Percentiles rank a stretch among this genome's conserved stretches.
Conservation (phyloP, 2,888 invertebrate genomes). For the Eristalinus aeneus region DNA sequence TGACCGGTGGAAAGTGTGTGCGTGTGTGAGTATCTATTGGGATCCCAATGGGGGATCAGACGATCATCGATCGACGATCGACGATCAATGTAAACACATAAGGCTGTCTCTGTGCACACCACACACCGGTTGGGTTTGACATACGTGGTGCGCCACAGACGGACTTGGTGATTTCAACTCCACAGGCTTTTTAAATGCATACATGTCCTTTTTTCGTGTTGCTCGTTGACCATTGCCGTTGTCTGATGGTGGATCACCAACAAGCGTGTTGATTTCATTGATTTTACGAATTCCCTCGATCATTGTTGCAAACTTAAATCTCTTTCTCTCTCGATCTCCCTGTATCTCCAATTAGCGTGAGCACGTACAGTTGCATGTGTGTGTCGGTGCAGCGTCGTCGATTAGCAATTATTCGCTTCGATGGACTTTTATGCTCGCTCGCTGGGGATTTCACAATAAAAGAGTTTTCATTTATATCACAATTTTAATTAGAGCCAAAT, state of each 20-base stretch:
- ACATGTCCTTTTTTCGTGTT: constrained; percentile 54
- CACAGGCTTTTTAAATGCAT: constrained; percentile 31
- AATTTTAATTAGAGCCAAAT: constrained; percentile 74
- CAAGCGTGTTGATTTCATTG: constrained; percentile 68
- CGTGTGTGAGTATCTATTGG: constrained; percentile 53
- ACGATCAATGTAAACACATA: constrained; percentile 30
- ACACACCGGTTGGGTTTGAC: neutral
- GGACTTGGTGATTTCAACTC: constrained; percentile 49
- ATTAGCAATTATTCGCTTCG: constrained; percentile 72
- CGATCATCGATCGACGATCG: neutral
- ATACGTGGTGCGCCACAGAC: constrained; percentile 17
- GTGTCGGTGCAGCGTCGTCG: constrained; percentile 58
- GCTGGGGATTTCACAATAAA: constrained; percentile 64
- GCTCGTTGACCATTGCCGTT: neutral
- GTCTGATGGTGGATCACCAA: neutral
- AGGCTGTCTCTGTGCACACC: neutral
- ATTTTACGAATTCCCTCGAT: constrained; percentile 69
- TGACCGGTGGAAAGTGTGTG: constrained; percentile 36
- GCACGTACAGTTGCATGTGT: constrained; percentile 53
- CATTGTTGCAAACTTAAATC: constrained; percentile 67
- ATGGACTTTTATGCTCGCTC: constrained; percentile 48
- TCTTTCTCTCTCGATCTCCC: no score
- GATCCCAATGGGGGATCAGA: constrained; percentile 61
- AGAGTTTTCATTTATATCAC: constrained; percentile 62
- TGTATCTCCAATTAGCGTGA: constrained; percentile 59